Evolutionary conservation across 2,113 vertebrate species (phyloP).

Genomic region (Perognathus longimembris): DNA sequence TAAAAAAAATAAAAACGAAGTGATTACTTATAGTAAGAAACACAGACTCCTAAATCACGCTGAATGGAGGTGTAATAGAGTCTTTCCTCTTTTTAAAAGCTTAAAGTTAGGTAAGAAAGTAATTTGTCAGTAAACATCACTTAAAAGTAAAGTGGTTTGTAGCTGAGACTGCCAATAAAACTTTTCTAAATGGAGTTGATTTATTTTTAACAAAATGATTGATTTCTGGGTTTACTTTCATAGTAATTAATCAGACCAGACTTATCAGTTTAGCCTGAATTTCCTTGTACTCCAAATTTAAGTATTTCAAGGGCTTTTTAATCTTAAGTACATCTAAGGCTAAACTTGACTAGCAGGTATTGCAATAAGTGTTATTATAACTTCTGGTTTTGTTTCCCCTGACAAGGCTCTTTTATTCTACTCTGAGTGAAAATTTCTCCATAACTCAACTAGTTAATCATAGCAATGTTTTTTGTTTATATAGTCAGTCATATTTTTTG

Average conservation of each 20-base stretch:
- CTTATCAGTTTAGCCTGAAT: slow-evolving; percentile 59
- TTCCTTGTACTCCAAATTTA: slow-evolving; percentile 44
- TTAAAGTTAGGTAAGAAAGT: slow-evolving; percentile 68
- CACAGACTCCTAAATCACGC: slow-evolving; percentile 47
- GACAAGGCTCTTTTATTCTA: slow-evolving; percentile 45
- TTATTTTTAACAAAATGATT: slow-evolving; percentile 75
- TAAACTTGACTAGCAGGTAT: slow-evolving; percentile 63
- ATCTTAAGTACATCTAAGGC: slow-evolving; percentile 67
- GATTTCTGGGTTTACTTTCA: slow-evolving; percentile 67
- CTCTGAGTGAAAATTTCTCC: slow-evolving; percentile 32
- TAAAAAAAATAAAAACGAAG: slow-evolving; percentile 41
- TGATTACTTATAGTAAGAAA: slow-evolving; percentile 56
- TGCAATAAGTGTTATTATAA: slow-evolving; percentile 55
- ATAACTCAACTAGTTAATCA: slow-evolving; percentile 61
- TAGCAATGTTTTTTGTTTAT: slow-evolving; percentile 42
- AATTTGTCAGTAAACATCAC: slow-evolving; percentile 72
- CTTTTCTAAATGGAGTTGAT: slow-evolving; percentile 65
- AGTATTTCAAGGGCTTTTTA: slow-evolving; percentile 64
- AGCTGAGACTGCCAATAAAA: slow-evolving; percentile 65
- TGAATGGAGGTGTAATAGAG: slow-evolving; percentile 36
- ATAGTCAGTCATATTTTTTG: slow-evolving; percentile 41
- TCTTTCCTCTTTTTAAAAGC: slow-evolving; percentile 66
- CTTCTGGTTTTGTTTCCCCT: slow-evolving; percentile 61
- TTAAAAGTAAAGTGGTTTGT: slow-evolving; percentile 63
- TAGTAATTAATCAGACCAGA: slow-evolving; percentile 69